Conservation (phyloP, 2,888 invertebrate species). For the Pammene fasciana region DNA sequence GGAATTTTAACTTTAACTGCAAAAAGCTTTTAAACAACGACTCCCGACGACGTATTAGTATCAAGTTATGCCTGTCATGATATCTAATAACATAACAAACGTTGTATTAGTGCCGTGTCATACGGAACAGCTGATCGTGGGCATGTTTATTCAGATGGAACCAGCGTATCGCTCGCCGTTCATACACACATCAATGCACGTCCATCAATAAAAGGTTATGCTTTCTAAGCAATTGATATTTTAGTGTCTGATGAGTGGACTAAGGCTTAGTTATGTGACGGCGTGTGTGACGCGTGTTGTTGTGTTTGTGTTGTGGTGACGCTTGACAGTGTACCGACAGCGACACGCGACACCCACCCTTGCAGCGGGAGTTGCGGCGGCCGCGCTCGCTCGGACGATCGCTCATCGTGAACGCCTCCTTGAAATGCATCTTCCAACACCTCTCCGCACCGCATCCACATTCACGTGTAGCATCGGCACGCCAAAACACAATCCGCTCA, state of each 20-base stretch:
- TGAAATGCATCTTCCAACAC: conserved; percentile 82
- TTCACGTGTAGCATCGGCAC: conserved; percentile 79
- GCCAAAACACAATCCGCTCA: conserved; percentile 74
- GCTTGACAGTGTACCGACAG: conserved; percentile 60
- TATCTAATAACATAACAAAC: conserved; percentile 35
- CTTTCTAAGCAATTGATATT: conserved; percentile 21
- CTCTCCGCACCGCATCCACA: conserved; percentile 78
- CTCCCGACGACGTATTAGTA: conserved; percentile 10
- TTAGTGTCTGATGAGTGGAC: conserved; percentile 26
- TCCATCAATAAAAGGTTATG: conserved; percentile 24
- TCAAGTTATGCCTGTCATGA: conserved; percentile 20
- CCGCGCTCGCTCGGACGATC: conserved; percentile 82
- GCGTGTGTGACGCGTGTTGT: conserved; percentile 25
- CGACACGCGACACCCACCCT: conserved; percentile 79
- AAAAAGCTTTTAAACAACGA: neutral
- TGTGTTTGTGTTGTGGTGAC: conserved; percentile 52
- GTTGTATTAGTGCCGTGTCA: conserved; percentile 32
- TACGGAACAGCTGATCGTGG: conserved; percentile 40
- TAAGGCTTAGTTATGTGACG: conserved; percentile 44
- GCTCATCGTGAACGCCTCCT: conserved; percentile 83
- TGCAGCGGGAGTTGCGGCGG: conserved; percentile 82
- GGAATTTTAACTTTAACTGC: no score
- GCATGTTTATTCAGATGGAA: conserved; percentile 40
- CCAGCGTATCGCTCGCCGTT: conserved; percentile 15
- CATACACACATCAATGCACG: conserved; percentile 27